Evolutionary conservation across 2,888 invertebrate species (phyloP).

Genomic region (Strigamia crassipes): DNA sequence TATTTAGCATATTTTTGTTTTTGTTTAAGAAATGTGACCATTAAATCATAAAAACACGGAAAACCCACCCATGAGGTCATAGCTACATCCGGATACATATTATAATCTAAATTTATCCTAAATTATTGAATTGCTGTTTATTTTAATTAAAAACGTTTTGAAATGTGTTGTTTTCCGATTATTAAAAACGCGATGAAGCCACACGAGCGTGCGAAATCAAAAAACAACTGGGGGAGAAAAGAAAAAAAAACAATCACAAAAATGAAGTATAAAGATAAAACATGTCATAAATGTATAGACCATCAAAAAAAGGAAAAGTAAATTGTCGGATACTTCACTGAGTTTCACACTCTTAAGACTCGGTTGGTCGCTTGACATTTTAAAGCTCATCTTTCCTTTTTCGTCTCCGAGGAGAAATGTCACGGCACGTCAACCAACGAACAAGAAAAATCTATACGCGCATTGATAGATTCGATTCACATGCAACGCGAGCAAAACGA

Average conservation of each 20-base stretch:
- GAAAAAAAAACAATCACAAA: not conserved
- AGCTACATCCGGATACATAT: not conserved
- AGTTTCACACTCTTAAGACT: conserved; percentile 1
- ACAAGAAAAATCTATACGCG: conserved; percentile 20
- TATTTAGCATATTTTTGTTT: not conserved
- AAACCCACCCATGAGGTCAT: not conserved
- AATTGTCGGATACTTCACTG: conserved; percentile 13
- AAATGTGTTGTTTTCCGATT: not conserved
- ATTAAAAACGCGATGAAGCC: not conserved
- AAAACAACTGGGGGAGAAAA: not conserved
- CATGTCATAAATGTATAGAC: not conserved
- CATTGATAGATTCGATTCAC: conserved; percentile 1
- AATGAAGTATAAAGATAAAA: not conserved
- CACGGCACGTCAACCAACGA: conserved; percentile 1
- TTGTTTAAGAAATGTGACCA: not conserved
- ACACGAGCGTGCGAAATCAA: not conserved
- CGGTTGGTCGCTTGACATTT: conserved; percentile 18
- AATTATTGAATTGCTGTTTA: too few relatives aligned
- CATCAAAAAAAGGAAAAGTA: not conserved
- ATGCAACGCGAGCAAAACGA: not conserved
- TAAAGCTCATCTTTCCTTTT: conserved; percentile 17
- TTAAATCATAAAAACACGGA: not conserved
- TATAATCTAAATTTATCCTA: not conserved
- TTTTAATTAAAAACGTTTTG: not conserved
- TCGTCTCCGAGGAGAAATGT: conserved; percentile 12